phyloP scores from a whole-genome alignment of 2,113 vertebrate genomes.

The Aphyosemion australe region DNA sequence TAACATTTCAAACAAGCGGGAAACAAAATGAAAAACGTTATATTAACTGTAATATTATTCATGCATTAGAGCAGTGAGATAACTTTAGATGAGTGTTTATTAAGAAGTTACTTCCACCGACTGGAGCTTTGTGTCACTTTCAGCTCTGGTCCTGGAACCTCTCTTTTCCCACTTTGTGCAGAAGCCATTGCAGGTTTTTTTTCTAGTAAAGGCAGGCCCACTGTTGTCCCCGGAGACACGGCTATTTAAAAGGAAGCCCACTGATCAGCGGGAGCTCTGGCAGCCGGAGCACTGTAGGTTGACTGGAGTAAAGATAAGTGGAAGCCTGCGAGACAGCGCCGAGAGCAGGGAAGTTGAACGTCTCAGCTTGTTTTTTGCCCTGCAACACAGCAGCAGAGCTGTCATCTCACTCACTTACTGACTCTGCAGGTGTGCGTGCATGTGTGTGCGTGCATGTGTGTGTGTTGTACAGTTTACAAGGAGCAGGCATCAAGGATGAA shows the following conservation, averaged over 20 bases:
- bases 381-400: constrained; percentile 58
- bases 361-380: constrained; percentile 55
- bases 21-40: too few relatives aligned
- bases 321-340: constrained; percentile 35
- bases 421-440: constrained; percentile 31
- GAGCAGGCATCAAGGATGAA: constrained; percentile 18
- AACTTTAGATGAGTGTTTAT: neutral
- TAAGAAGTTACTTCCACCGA: constrained; percentile 15
- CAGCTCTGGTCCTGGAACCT: constrained; percentile 11
- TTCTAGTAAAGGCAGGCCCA: constrained; percentile 47
- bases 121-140: constrained; percentile 3
- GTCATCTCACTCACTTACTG: constrained; percentile 54
- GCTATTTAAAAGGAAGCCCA: constrained; percentile 56
- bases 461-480: neutral
- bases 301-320: constrained; percentile 52
- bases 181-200: constrained; percentile 24
- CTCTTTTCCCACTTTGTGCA: constrained; percentile 17
- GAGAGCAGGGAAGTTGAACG: constrained; percentile 44
- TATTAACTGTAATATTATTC: too few relatives aligned
- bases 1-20: constrained; percentile 2
- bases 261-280: constrained; percentile 58
- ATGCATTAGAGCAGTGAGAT: too few relatives aligned
- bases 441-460: constrained; percentile 12
- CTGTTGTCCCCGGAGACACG: constrained; percentile 44
- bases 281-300: constrained; percentile 33